Conservation (phyloP, 2,888 invertebrate genomes). For the Trachelus troglodyta region DNA sequence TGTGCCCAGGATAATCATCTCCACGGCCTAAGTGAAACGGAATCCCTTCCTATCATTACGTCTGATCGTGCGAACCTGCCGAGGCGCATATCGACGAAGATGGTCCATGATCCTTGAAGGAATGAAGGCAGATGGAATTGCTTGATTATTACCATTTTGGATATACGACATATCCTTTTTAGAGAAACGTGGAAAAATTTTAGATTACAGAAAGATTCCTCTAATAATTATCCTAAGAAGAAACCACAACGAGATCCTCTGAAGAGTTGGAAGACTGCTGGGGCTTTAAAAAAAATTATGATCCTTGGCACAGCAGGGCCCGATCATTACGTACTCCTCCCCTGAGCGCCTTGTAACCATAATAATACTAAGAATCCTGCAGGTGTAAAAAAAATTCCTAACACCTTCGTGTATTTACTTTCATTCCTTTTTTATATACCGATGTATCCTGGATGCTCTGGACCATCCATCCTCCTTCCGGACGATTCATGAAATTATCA, state of each 20-base stretch:
- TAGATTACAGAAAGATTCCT: too few relatives aligned
- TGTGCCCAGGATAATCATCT: not conserved
- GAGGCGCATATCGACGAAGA: not conserved
- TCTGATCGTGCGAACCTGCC: not conserved
- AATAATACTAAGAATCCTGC: not conserved
- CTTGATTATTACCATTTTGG: too few relatives aligned
- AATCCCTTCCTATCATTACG: slow-evolving; percentile 3
- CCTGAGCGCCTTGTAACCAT: not conserved
- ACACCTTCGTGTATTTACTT: not conserved
- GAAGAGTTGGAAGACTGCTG: not conserved
- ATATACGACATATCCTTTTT: too few relatives aligned
- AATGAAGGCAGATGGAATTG: too few relatives aligned
- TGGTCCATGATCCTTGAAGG: too few relatives aligned
- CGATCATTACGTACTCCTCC: not conserved
- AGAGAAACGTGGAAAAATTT: too few relatives aligned
- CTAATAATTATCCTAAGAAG: too few relatives aligned
- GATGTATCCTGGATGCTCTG: too few relatives aligned
- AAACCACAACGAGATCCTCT: too few relatives aligned
- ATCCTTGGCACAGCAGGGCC: not conserved
- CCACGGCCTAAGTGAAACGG: not conserved
- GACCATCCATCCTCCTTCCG: not conserved
- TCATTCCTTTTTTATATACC: not conserved
- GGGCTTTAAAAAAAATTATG: not conserved
- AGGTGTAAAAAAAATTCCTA: not conserved
- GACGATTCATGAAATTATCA: not conserved